Conservation (phyloP, 2,888 invertebrate genomes). For the Acrobasis suavella region DNA sequence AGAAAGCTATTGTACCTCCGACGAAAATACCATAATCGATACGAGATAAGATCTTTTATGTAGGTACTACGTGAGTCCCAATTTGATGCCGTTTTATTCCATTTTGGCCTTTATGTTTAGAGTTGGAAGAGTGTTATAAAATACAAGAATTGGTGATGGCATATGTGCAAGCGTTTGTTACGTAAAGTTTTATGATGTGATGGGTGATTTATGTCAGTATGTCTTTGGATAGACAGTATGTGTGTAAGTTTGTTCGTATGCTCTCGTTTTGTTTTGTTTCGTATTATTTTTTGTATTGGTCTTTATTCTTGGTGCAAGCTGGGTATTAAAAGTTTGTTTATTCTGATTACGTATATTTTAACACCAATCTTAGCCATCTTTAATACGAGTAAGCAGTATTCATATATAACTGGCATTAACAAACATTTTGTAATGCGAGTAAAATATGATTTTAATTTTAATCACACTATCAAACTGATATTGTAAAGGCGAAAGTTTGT, state of each 20-base stretch:
- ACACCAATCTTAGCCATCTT: too few relatives aligned
- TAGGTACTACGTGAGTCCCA: constrained; percentile 7
- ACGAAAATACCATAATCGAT: constrained; percentile 28
- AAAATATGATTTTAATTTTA: too few relatives aligned
- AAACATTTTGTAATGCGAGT: too few relatives aligned
- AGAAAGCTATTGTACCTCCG: constrained; percentile 23
- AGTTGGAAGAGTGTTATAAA: neutral
- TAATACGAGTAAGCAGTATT: too few relatives aligned
- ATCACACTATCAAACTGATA: too few relatives aligned
- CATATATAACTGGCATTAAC: too few relatives aligned
- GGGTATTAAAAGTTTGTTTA: too few relatives aligned
- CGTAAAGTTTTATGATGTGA: constrained; percentile 1
- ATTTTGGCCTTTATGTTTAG: constrained; percentile 15
- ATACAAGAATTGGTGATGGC: neutral
- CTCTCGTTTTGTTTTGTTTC: neutral
- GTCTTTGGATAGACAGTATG: neutral
- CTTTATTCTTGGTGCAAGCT: too few relatives aligned
- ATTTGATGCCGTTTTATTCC: constrained; percentile 18
- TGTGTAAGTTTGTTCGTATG: neutral
- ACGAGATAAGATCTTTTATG: constrained; percentile 26
- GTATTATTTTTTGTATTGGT: neutral
- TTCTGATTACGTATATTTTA: too few relatives aligned
- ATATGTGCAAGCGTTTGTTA: constrained; percentile 4
- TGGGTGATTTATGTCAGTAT: constrained; percentile 16
- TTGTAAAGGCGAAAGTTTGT: too few relatives aligned